Evolutionary conservation across 2,113 vertebrate species (phyloP).

Genomic region (Chaetops frenatus): DNA sequence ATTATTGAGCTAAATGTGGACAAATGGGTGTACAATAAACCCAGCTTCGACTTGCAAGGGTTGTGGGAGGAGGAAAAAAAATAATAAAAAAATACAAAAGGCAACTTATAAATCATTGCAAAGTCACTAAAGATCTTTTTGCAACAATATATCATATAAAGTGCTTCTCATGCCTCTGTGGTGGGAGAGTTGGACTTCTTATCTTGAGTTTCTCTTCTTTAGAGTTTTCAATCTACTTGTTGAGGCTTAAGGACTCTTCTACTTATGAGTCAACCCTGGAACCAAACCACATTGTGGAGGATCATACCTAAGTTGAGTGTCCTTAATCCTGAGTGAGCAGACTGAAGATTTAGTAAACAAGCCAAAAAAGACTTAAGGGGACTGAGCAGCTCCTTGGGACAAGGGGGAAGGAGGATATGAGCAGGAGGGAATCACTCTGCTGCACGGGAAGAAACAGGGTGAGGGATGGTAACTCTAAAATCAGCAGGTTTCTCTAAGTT

Average conservation of each 20-base stretch:
- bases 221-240: slow-evolving; percentile 28
- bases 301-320: not conserved
- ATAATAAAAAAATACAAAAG: not conserved
- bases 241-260: slow-evolving; percentile 17
- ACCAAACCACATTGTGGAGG: not conserved
- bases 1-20: not conserved
- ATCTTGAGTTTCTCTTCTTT: not conserved
- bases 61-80: not conserved
- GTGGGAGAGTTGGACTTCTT: not conserved
- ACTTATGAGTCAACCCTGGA: not conserved
- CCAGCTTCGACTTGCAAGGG: not conserved
- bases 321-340: not conserved
- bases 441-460: not conserved
- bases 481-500: not conserved
- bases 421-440: not conserved
- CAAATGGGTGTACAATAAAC: not conserved
- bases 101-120: not conserved
- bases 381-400: not conserved
- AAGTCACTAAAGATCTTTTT: not conserved
- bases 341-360: slow-evolving; percentile 1
- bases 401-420: not conserved
- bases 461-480: not conserved
- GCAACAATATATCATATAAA: not conserved
- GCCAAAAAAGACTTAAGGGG: not conserved
- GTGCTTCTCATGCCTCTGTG: not conserved